These are phyloP conservation scores for Quadriops clusia DNA, from an alignment of 2,888 invertebrate species.

Conservation along the genomic window DNA sequence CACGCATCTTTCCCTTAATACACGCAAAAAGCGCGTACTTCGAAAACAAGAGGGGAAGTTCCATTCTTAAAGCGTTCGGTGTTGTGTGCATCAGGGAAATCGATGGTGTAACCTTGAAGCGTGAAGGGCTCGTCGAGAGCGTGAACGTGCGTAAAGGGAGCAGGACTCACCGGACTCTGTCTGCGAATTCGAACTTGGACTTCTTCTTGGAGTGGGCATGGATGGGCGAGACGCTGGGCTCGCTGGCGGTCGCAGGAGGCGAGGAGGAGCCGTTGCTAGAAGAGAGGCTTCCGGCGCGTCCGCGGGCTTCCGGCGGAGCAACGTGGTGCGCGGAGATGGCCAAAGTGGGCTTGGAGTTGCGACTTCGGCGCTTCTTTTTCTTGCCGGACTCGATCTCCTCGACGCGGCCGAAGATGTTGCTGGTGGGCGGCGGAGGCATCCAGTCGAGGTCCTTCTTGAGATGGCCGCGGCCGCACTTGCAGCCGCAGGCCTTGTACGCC, in stretches of 20 bases:
- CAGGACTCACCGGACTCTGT: conserved; percentile 62
- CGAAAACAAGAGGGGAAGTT: no score
- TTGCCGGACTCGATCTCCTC: conserved; percentile 44
- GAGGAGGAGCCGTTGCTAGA: conserved; percentile 72
- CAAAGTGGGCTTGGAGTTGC: conserved; percentile 49
- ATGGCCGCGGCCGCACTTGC: conserved; percentile 86
- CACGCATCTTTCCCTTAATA: no score
- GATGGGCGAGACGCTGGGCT: conserved; percentile 60
- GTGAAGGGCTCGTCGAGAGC: no score
- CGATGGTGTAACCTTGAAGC: no score
- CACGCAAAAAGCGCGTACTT: no score
- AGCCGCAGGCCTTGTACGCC: conserved; percentile 90
- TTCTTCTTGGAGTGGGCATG: conserved; percentile 58
- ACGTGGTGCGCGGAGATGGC: conserved; percentile 43
- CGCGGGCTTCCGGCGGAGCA: conserved; percentile 40
- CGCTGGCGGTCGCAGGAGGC: conserved; percentile 64
- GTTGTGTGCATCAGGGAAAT: no score
- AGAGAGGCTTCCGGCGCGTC: conserved; percentile 64
- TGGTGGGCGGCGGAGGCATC: conserved; percentile 56
- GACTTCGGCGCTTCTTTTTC: conserved; percentile 57
- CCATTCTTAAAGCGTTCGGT: no score
- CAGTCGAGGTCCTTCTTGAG: conserved; percentile 91
- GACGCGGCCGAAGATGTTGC: conserved; percentile 37
- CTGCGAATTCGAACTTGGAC: conserved; percentile 66
- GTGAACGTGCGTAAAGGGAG: no score